These are phyloP conservation scores for Gorsachius magnificus DNA, from an alignment of 2,797 vertebrate genomes.

Conservation along the genomic window DNA sequence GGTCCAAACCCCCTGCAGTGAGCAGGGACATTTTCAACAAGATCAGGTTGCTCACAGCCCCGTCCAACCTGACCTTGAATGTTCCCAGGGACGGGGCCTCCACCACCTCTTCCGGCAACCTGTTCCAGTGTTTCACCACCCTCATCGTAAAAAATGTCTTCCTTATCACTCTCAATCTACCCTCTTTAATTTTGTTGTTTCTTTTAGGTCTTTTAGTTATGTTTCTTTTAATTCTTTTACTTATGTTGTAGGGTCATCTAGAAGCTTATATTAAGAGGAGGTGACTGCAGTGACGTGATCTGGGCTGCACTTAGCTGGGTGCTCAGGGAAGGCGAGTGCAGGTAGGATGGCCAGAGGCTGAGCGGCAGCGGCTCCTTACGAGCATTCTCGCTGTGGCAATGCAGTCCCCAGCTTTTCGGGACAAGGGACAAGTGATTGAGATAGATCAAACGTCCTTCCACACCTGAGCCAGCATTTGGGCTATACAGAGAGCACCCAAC, in stretches of 20 bases:
- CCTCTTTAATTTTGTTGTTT: neutral
- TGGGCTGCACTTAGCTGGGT: neutral
- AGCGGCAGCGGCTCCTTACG: rapidly evolving
- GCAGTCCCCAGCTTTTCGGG: neutral
- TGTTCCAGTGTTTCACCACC: neutral
- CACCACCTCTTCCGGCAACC: neutral
- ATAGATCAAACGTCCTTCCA: neutral
- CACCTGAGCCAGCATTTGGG: neutral
- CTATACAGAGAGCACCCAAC: neutral
- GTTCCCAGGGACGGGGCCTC: neutral
- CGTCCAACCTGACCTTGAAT: neutral
- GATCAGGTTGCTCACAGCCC: neutral
- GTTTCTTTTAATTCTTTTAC: neutral
- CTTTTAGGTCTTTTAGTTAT: neutral
- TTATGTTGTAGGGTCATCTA: neutral
- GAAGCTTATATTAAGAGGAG: neutral
- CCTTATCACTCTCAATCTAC: neutral
- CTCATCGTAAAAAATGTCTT: neutral
- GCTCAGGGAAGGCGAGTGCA: neutral
- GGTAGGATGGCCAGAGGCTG: neutral
- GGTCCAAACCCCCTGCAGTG: neutral
- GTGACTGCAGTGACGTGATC: neutral
- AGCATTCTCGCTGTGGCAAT: neutral
- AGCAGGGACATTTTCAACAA: neutral
- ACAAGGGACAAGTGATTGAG: neutral